A percentile compares a stretch with the other conserved stretches of the same genome.
These are phyloP conservation scores for Myotis planiceps DNA, from an alignment of 2,797 vertebrate species.

Conservation along the genomic window DNA sequence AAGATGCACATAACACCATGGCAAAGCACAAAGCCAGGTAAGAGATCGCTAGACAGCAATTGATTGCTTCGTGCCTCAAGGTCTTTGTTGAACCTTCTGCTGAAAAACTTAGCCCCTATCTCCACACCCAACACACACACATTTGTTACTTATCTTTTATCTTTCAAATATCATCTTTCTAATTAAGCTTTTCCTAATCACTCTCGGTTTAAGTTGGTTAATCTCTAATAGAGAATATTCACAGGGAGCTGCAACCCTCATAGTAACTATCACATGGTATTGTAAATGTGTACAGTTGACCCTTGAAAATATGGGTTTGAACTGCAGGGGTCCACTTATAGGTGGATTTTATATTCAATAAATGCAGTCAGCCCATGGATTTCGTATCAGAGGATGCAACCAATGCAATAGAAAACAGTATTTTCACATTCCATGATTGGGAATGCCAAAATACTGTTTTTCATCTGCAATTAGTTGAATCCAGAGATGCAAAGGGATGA, in stretches of 20 bases:
- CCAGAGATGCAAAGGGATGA: background rate
- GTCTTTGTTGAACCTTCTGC: background rate
- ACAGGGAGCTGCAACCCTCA: background rate
- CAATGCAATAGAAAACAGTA: background rate
- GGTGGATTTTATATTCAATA: background rate
- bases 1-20: slow-evolving; percentile 83
- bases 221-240: background rate
- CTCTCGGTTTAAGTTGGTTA: background rate
- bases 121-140: background rate
- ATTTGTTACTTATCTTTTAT: background rate
- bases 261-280: background rate
- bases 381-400: background rate
- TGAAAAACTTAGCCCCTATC: background rate
- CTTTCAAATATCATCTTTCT: background rate
- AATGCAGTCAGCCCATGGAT: background rate
- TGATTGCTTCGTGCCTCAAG: slow-evolving; percentile 76
- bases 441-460: background rate
- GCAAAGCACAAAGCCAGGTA: slow-evolving; percentile 84
- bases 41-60: slow-evolving; percentile 81
- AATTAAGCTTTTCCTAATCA: background rate
- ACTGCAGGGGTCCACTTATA: background rate
- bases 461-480: background rate
- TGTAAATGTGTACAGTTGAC: background rate
- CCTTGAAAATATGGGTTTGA: background rate
- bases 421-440: background rate